These are phyloP conservation scores for Diaphora mendica DNA, from an alignment of 2,888 invertebrate genomes.

Conservation along the genomic window DNA sequence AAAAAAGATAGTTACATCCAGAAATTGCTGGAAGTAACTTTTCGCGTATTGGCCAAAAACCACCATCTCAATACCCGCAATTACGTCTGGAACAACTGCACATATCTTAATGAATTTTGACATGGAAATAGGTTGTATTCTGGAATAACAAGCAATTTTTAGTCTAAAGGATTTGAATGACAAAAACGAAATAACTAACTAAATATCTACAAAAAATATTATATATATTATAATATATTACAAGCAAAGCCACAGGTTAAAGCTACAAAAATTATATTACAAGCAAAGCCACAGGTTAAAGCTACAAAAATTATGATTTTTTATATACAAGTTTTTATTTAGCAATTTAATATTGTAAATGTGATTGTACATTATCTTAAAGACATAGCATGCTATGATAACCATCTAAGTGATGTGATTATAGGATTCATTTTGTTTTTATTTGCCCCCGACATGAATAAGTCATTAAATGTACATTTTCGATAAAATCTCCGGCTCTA, in stretches of 20 bases:
- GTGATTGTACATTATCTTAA: conserved; percentile 23
- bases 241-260: not conserved
- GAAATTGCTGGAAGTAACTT: no score
- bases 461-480: conserved; percentile 35
- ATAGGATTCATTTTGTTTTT: conserved; percentile 33
- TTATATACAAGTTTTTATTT: not conserved
- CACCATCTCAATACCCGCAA: no score
- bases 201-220: no score
- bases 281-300: not conserved
- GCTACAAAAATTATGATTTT: not conserved
- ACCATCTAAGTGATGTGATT: conserved; percentile 38
- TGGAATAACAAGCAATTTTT: no score
- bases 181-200: no score
- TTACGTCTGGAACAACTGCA: no score
- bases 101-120: not conserved
- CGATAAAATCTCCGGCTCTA: conserved; percentile 26
- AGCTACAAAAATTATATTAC: not conserved
- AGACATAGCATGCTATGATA: conserved; percentile 35
- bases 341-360: conserved; percentile 8
- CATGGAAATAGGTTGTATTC: not conserved
- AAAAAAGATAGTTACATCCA: no score
- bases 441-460: conserved; percentile 33
- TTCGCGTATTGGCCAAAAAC: no score
- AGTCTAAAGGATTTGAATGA: no score
- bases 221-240: no score